These are phyloP conservation scores for Dendrocincla tyrannina DNA, from an alignment of 2,797 vertebrate species.

Conservation along the genomic window DNA sequence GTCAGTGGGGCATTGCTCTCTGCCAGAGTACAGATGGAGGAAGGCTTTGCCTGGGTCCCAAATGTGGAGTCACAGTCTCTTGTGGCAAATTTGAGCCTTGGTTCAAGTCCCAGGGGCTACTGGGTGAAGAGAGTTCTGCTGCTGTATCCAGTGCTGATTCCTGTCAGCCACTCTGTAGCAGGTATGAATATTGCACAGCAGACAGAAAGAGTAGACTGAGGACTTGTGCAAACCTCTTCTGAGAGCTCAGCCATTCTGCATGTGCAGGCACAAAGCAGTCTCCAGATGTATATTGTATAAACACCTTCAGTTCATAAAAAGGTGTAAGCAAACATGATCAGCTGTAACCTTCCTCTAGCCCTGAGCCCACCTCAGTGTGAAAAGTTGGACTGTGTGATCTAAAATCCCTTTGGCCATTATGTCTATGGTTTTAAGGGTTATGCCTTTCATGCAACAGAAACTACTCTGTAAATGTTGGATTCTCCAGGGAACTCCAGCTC, in stretches of 20 bases:
- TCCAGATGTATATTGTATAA: background rate
- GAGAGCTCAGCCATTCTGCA: background rate
- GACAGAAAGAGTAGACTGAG: background rate
- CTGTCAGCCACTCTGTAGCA: background rate
- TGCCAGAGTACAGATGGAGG: background rate
- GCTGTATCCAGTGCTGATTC: background rate
- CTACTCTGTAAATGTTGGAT: background rate
- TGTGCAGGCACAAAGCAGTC: background rate
- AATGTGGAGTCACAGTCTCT: background rate
- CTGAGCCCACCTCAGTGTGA: background rate
- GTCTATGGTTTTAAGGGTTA: background rate
- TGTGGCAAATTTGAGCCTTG: background rate
- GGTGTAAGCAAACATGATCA: background rate
- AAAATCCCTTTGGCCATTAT: background rate
- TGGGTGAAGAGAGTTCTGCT: background rate
- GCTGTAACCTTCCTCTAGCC: background rate
- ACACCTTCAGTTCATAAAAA: background rate
- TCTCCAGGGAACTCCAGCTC: background rate
- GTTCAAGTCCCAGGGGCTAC: background rate
- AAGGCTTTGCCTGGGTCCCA: background rate
- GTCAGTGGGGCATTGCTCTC: background rate
- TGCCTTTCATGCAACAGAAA: background rate
- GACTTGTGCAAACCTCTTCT: background rate
- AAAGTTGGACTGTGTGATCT: background rate
- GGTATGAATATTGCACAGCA: background rate